Conservation (phyloP, 2,797 vertebrate genomes). For the Pampus argenteus region DNA sequence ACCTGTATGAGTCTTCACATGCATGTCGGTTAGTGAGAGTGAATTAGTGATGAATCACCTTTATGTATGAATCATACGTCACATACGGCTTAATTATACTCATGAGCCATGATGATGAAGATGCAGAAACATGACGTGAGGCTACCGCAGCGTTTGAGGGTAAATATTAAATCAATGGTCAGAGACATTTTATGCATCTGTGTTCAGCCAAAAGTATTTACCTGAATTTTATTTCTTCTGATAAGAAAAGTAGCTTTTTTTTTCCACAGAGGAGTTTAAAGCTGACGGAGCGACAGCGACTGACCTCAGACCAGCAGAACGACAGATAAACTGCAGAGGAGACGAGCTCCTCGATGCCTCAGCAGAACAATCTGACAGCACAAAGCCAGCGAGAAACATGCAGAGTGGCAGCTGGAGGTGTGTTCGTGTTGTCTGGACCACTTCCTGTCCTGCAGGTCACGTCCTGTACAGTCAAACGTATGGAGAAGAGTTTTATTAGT, state of each 20-base stretch:
- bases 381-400: conserved; percentile 6
- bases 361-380: conserved; percentile 21
- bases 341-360: conserved; percentile 15
- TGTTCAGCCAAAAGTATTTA: neutral
- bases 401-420: neutral
- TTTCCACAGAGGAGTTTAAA: neutral
- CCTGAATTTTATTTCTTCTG: neutral
- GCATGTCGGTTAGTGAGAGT: no score
- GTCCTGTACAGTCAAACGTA: no score
- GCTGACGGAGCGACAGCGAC: conserved; percentile 16
- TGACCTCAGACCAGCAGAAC: conserved; percentile 34
- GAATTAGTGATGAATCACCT: no score
- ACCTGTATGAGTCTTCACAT: no score
- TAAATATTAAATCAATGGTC: no score
- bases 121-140: no score
- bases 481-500: no score
- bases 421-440: neutral
- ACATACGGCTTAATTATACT: no score
- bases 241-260: neutral
- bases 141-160: no score
- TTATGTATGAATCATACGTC: no score
- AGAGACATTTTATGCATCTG: no score
- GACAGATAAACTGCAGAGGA: conserved; percentile 13
- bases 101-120: no score
- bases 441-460: neutral